Percentiles rank a stretch among this genome's conserved stretches.
phyloP scores from a whole-genome alignment of 2,113 vertebrate genomes.

The Pachypanchax playfairii region DNA sequence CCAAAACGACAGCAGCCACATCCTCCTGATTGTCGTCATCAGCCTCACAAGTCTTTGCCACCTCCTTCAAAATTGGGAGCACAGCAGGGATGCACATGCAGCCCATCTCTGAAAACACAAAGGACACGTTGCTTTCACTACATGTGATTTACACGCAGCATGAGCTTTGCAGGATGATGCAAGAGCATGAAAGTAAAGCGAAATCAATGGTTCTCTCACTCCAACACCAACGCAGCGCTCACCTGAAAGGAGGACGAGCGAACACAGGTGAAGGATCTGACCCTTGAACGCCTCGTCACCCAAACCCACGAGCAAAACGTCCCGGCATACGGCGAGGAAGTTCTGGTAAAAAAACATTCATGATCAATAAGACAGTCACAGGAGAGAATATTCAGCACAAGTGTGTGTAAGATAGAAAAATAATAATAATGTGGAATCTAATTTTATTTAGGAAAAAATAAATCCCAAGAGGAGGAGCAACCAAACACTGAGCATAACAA shows the following conservation, averaged over 20 bases:
- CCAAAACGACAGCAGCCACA: conserved; percentile 65
- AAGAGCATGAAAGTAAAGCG: neutral
- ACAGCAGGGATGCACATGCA: conserved; percentile 81
- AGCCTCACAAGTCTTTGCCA: conserved; percentile 71
- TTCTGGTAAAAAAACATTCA: conserved; percentile 66
- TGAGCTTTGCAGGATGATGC: neutral
- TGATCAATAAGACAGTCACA: neutral
- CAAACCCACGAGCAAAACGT: conserved; percentile 86
- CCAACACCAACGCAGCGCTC: conserved; percentile 26
- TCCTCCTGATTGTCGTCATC: conserved; percentile 59
- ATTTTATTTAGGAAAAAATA: conserved; percentile 51
- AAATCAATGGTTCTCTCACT: neutral
- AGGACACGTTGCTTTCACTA: neutral
- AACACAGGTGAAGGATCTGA: conserved; percentile 80
- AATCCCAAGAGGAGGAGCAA: conserved; percentile 32
- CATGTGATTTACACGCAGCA: neutral
- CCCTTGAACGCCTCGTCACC: conserved; percentile 81
- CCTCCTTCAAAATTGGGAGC: conserved; percentile 84
- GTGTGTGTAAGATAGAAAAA: conserved; percentile 29
- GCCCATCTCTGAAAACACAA: conserved; percentile 80
- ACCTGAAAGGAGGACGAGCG: conserved; percentile 84
- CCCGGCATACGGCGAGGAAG: conserved; percentile 84
- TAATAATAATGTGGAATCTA: conserved; percentile 41
- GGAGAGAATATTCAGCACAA: neutral
- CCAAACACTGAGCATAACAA: conserved; percentile 44